A percentile compares a stretch with the other conserved stretches of the same genome.
Conservation (phyloP, 2,113 vertebrate species). For the Rhagologus leucostigma region DNA sequence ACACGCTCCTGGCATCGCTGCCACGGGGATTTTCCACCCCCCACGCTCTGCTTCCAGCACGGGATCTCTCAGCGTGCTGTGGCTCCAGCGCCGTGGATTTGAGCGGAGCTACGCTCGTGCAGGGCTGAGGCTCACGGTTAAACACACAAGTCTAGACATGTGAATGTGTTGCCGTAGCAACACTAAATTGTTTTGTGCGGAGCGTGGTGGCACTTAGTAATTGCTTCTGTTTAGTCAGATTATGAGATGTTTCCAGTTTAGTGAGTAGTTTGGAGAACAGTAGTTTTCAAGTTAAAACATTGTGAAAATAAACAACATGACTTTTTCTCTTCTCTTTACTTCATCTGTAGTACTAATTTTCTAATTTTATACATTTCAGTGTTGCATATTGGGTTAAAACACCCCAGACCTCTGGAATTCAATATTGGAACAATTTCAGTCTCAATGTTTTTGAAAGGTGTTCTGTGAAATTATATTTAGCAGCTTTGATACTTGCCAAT, state of each 20-base stretch:
- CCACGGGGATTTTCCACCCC: too few relatives aligned
- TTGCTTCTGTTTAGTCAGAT: neutral
- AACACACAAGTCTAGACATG: neutral
- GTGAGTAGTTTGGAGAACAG: neutral
- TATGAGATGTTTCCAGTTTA: neutral
- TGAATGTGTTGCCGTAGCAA: neutral
- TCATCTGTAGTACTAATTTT: neutral
- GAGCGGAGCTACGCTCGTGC: neutral
- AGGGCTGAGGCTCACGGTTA: neutral
- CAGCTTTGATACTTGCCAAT: neutral
- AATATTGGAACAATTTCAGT: neutral
- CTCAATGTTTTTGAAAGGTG: neutral
- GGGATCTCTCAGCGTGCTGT: neutral
- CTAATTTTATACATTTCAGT: neutral
- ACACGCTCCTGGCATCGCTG: neutral
- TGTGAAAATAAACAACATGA: neutral
- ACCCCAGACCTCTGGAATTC: neutral
- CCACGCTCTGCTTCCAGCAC: neutral
- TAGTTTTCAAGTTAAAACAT: neutral
- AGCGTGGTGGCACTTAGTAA: neutral
- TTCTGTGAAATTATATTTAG: neutral
- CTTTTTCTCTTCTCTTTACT: neutral
- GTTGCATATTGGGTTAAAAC: neutral
- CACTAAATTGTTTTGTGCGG: neutral
- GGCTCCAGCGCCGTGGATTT: neutral